Evolutionary conservation across 1,140 invertebrate genomes (phyloP), one percentile per base, ranked within the genome.

Genomic region (Meteorus sp.): DNA sequence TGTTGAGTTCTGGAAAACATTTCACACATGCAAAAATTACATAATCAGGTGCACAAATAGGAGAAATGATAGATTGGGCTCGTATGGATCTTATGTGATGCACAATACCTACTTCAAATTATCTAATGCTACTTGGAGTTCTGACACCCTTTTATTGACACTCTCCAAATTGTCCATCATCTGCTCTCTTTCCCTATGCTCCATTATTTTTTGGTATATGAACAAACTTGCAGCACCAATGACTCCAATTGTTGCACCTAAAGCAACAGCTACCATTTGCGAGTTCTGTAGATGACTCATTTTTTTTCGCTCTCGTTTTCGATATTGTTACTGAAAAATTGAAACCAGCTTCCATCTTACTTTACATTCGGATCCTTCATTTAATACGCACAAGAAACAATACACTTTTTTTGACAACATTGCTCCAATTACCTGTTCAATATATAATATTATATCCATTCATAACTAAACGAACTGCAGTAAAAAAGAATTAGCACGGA

Each of bases 141-240:
- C 67, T 1, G 63, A 43, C 11, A 80, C 69, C 50, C 67, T 70
- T 56, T 65, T 67, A 56, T 74, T 72, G 0, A 78, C 66, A 57
- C 51, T 64, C 9, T 78, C 66, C 7, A 78, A 56, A 33, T 75
- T 71, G 27, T 56, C 58, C 73, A 81, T 74, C 61, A 82, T 75
- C 62, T 79, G 77, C 15, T 77, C 74, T 62, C 84, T 77, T 50
- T 83, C 67, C 64, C 83, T 81, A 60, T 85, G 81, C 41, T 84
- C 83, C 51, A 83, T 78, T n/a, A 85, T 75, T 68, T 84, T 85
- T 57, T 87, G 83, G 55, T 85, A 84, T 43, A 88, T 79, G 61
- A 85, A 84, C 48, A 86, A 76, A 33, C 83, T 81, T 56, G 85
- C 86, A 13, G 83, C 85, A 47, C 85, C 82, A 31, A 88, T 78